A percentile compares a stretch with the other conserved stretches of the same genome.
Evolutionary conservation across 2,113 vertebrate genomes (phyloP).

Genomic region (Callipepla californica): DNA sequence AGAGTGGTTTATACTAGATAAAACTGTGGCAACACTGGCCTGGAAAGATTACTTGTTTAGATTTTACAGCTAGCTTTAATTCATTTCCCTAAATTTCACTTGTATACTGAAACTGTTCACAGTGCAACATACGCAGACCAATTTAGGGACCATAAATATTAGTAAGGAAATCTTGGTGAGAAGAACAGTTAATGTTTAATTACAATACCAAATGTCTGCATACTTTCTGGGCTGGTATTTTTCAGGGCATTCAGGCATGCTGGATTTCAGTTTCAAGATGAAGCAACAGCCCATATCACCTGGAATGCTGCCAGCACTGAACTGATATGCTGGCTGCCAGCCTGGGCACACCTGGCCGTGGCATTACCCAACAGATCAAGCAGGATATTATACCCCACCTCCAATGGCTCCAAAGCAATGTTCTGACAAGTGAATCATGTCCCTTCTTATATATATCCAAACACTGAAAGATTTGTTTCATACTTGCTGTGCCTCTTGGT

Average conservation of each 20-base stretch:
- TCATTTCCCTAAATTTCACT: neutral
- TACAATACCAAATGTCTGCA: neutral
- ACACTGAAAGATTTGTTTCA: neutral
- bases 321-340: neutral
- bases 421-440: neutral
- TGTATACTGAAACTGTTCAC: neutral
- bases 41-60: neutral
- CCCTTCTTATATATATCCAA: neutral
- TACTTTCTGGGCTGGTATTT: neutral
- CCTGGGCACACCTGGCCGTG: neutral
- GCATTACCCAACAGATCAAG: neutral
- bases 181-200: neutral
- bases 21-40: neutral
- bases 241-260: neutral
- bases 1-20: neutral
- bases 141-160: neutral
- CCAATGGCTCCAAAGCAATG: neutral
- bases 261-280: neutral
- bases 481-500: neutral
- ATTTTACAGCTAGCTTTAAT: neutral
- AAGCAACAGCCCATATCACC: neutral
- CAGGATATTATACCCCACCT: neutral
- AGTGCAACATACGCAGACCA: neutral
- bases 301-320: neutral
- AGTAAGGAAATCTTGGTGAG: neutral